Base-by-base conservation (phyloP, 2,113 vertebrate species). In the Anseranas semipalmata region DNA sequence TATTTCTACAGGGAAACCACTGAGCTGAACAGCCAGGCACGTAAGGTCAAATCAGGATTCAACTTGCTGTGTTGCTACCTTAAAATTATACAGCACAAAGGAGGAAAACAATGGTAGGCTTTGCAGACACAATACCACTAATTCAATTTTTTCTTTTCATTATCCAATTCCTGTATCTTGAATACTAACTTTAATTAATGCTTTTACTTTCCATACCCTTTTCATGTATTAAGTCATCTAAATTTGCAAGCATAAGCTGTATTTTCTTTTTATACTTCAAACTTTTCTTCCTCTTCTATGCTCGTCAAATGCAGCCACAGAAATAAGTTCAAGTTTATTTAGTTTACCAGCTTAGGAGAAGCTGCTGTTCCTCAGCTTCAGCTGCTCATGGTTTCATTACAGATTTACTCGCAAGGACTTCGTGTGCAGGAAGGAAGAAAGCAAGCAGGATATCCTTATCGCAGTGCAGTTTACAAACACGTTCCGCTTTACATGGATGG, bases 1-100 rank as follows among this genome's bases (percentile, higher is more conserved):
- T 97, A 95, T 95, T 98, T 97, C 98, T 98, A 91, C 90, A 98
- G 98, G 97, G 97, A 98, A 97, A 96, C 91, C 96, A 97, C 97
- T 96, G 96, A 98, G 98, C 97, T 98, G 98, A 98, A 87, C 96
- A 96, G 97, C 6, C n/a, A 98, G 97, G 97, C 94, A 97, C 93
- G 39, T 94, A 98, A 98, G 98, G 98, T 98, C 98, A 99, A 95
- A 98, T 94, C 97, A 97, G 98, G 97, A 96, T 82, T 56, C 93
- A 82, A 59, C 75, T 87, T 73, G 53, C 93, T 85, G 62, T 37
- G 71, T 25, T 84, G 85, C 80, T 78, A 30, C 48, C 37, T 91
- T 84, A 86, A 96, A 97, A 96, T 58, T 85, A 67, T 20, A 67
- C n/a, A 78, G 45, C 28, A 21, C 33, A 85, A 85, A 77, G 48